phyloP scores from a whole-genome alignment of 2,888 invertebrate species.

The Peribatodes rhomboidaria region DNA sequence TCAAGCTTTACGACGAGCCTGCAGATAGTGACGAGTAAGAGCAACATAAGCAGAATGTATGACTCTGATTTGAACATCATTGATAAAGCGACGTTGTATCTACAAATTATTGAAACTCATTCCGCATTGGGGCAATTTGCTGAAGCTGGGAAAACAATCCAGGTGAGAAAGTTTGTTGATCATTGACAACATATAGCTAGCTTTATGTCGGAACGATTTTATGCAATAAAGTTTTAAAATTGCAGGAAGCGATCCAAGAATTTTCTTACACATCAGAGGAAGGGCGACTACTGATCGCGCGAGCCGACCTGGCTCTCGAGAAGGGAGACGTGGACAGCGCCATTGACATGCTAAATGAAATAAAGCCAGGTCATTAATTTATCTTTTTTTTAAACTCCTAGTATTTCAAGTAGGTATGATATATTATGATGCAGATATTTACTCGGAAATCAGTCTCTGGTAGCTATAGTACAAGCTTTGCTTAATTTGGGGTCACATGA shows the following conservation, averaged over 20 bases:
- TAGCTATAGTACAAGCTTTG: no score
- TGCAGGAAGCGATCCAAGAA: slow-evolving; percentile 88
- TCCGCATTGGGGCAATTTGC: slow-evolving; percentile 89
- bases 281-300: slow-evolving; percentile 93
- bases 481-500: no score
- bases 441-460: no score
- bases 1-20: slow-evolving; percentile 92
- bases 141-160: slow-evolving; percentile 93
- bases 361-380: slow-evolving; percentile 84
- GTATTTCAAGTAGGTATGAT: no score
- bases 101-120: slow-evolving; percentile 94
- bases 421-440: no score
- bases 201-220: not conserved
- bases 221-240: slow-evolving; percentile 25
- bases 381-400: not conserved
- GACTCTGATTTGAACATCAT: slow-evolving; percentile 86
- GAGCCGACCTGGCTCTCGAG: slow-evolving; percentile 93
- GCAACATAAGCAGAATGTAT: slow-evolving; percentile 56
- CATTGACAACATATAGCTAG: not conserved
- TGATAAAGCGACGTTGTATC: slow-evolving; percentile 94
- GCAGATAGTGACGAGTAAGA: slow-evolving; percentile 86
- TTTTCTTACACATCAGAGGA: slow-evolving; percentile 94
- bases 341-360: slow-evolving; percentile 91
- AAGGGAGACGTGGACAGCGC: slow-evolving; percentile 94
- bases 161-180: slow-evolving; percentile 77